Evolutionary conservation across 2,888 invertebrate genomes (phyloP).

Genomic region (Chrysotoxum bicinctum): DNA sequence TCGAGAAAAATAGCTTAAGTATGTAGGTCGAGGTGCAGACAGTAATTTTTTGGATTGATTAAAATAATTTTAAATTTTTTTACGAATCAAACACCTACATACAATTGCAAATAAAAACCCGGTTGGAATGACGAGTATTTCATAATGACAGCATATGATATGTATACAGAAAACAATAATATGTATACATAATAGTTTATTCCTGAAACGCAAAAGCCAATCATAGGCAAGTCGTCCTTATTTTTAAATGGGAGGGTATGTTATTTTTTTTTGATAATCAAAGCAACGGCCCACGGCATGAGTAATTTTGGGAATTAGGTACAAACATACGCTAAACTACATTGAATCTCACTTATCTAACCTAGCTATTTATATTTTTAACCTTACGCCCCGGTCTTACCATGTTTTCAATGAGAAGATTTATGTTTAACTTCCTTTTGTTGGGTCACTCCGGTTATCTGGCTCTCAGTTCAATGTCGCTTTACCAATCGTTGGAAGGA

Average conservation of each 20-base stretch:
- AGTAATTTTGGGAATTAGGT: background rate
- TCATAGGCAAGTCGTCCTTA: background rate
- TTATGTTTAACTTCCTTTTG: slow-evolving; percentile 21
- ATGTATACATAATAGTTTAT: background rate
- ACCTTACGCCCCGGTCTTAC: slow-evolving; percentile 27
- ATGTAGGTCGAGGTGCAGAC: too few species aligned
- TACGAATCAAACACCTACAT: background rate
- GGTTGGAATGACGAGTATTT: background rate
- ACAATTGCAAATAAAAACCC: background rate
- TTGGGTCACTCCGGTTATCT: slow-evolving; percentile 35
- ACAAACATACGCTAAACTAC: background rate
- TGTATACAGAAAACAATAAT: background rate
- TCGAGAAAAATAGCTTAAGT: too few species aligned
- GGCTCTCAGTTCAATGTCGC: slow-evolving; percentile 37
- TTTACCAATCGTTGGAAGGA: slow-evolving; percentile 65
- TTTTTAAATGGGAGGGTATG: background rate
- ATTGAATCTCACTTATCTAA: background rate
- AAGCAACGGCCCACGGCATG: too few species aligned
- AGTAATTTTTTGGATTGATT: too few species aligned
- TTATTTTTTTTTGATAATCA: background rate
- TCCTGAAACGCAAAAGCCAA: slow-evolving; percentile 8
- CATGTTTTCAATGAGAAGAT: slow-evolving; percentile 60
- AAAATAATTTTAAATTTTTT: too few species aligned
- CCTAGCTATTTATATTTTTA: background rate
- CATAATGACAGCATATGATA: background rate